Conservation (phyloP, 2,113 vertebrate species). For the Zosterops hypoxanthus region DNA sequence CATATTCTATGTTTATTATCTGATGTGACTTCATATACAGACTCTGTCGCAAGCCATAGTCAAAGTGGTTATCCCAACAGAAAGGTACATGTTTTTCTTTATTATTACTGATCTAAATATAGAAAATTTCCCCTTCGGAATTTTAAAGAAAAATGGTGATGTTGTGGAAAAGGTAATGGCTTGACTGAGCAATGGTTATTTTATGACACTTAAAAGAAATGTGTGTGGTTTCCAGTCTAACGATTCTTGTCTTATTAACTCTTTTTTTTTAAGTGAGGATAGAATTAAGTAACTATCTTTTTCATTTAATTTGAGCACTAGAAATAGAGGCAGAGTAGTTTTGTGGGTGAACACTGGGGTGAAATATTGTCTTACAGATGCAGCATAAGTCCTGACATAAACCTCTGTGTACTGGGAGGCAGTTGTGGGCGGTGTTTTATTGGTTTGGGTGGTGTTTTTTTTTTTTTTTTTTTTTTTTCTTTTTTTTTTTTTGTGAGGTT, state of each 20-base stretch:
- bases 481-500: neutral
- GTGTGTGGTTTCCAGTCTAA: neutral
- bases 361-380: neutral
- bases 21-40: conserved; percentile 99
- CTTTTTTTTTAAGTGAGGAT: neutral
- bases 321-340: conserved; percentile 15
- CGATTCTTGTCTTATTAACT: neutral
- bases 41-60: conserved; percentile 99
- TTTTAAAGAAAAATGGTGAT: conserved; percentile 81
- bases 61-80: conserved; percentile 99
- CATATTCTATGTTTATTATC: conserved; percentile 99
- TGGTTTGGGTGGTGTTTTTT: no score
- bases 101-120: conserved; percentile 98
- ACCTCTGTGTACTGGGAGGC: neutral
- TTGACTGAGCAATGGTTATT: conserved; percentile 95
- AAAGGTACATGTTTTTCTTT: conserved; percentile 99
- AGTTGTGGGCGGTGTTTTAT: neutral
- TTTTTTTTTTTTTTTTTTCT: no score
- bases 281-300: neutral
- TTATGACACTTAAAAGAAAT: conserved; percentile 46
- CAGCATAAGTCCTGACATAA: neutral
- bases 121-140: conserved; percentile 94
- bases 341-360: neutral
- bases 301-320: neutral
- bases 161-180: conserved; percentile 86